Base-by-base conservation (phyloP, 2,888 invertebrate genomes). In the Zonitis immaculata region DNA sequence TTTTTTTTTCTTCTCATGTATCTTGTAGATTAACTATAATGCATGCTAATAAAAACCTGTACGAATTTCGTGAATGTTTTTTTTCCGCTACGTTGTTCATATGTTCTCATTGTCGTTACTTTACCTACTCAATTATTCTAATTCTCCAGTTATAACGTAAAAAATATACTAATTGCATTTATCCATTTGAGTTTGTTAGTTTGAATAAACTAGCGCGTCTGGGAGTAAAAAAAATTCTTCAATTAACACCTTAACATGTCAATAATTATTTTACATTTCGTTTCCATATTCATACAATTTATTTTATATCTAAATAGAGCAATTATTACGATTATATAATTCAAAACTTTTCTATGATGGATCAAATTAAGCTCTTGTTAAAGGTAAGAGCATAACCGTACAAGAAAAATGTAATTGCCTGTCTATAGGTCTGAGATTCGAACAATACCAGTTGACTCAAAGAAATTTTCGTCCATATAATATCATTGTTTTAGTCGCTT, bases 131-230 rank as follows among this genome's bases (percentile, higher is more conserved):
- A 70, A 70, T 68, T 64, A 70, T 71, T 62, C 68, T 71, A 67
- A 70, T 70, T 71, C 63, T 52, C 52, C 47, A 52, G 59, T 62
- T 60, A 64, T 62, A 66, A 64, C 63, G 64, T 66, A 69, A 70
- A 69, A 70, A 32, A 32, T 14, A 70, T 67, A 64, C 68, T 70
- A 71, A 71, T 70, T 71, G 68, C 68, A 65, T 69, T 70, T 68
- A 68, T 69, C 68, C 69, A 70, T 70, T 70, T 70, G 64, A 66
- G 69, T 70, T 70, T 69, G 66, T 68, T 69, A 68, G 64, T 68
- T 68, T 67, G 67, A 70, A 68, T 66, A 65, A 64, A 51, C 61
- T 28, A 51, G 18, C 42, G 32, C 44, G 7, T 28, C 28, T n/a
- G 11, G 3, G 1, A 28, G 32, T 32, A n/a, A n/a, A n/a, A n/a